Base-by-base conservation (phyloP, 2,888 invertebrate species). In the Onthophagus sagittarius region DNA sequence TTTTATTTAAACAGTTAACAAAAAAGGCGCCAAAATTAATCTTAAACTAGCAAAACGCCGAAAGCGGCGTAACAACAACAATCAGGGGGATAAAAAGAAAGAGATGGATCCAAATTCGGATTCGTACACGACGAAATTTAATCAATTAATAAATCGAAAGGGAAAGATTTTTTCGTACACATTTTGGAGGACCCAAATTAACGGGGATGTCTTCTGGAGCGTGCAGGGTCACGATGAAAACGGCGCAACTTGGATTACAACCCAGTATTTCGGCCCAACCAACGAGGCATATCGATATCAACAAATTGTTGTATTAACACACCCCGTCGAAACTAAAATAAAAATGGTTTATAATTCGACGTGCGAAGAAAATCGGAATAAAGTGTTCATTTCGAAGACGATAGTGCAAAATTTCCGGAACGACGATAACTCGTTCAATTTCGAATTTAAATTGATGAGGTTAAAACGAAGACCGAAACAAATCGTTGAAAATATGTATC, bases 91-190 rank as follows among this genome's bases (percentile, higher is more conserved):
- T 63, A 72, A 64, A 65, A 72, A 65, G 62, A 69, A 72, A 14
- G 62, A 64, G 69, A 70, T 69, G n/a, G 70, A 71, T n/a, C 15
- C 11, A 62, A 71, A 75, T 62, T 62, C 63, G 9, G 82, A 83
- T 74, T 80, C 81, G 13, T 83, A 83, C 78, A 78, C 79, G 70
- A 79, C 82, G 0, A 81, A 81, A 75, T 83, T 82, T 72, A 83
- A 84, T 63, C 79, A 78, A 6, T 80, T 79, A 72, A 80, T 84
- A 5, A 80, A 80, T 73, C 75, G 84, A 65, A 77, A 77, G 0
- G 85, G 84, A 4, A 85, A 84, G 77, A 81, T 82, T 5, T 85
- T 83, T 76, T 84, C 84, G 0, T 84, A 83, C 75, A 85, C 85
- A 0, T 84, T 84, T 74, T 85, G 85, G 85, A 78, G 85, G 62